phyloP scores from a whole-genome alignment of 2,797 vertebrate genomes.

The Picus viridis region DNA sequence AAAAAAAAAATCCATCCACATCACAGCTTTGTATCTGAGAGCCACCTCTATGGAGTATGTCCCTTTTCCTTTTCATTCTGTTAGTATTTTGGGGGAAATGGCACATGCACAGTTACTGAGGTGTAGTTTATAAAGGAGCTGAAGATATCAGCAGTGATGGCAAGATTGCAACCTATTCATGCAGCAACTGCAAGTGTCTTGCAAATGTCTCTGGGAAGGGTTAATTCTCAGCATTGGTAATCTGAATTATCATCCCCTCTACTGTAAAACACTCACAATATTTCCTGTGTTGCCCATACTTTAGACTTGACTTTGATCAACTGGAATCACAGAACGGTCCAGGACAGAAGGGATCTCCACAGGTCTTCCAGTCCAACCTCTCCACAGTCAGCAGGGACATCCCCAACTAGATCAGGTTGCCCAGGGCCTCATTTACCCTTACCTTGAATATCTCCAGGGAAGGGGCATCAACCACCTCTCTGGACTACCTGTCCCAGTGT shows the following conservation, averaged over 20 bases:
- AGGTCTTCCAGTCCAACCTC: too few species aligned
- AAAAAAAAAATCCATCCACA: background rate
- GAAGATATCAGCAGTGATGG: background rate
- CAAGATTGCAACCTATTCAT: background rate
- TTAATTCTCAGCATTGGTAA: background rate
- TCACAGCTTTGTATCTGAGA: background rate
- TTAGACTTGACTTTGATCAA: background rate
- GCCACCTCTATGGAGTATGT: background rate
- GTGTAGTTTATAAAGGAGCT: background rate
- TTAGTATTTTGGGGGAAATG: background rate
- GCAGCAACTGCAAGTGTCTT: background rate
- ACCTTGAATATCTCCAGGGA: too few species aligned
- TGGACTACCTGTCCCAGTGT: too few species aligned
- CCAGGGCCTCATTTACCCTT: too few species aligned
- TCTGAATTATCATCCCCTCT: background rate
- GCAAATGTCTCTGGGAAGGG: background rate
- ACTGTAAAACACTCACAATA: background rate
- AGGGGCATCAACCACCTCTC: too few species aligned
- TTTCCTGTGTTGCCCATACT: background rate
- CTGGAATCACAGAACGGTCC: background rate
- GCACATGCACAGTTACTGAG: background rate
- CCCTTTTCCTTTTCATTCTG: background rate
- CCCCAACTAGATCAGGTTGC: too few species aligned
- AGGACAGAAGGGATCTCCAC: too few species aligned
- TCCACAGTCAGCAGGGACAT: too few species aligned